Conservation (phyloP, 2,113 vertebrate species). For the Chiloscyllium plagiosum region DNA sequence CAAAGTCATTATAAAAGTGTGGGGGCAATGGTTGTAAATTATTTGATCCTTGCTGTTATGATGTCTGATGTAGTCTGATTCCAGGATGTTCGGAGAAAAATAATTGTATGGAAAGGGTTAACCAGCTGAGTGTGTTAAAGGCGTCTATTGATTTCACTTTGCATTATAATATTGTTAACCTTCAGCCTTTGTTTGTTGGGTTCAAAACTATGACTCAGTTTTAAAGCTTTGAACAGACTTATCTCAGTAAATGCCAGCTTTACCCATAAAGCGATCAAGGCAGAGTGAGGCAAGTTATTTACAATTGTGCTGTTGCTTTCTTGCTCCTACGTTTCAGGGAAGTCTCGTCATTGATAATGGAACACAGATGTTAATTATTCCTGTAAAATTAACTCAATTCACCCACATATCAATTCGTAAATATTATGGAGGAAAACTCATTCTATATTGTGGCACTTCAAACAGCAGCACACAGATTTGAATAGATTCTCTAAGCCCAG, state of each 20-base stretch:
- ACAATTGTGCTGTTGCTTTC: background rate
- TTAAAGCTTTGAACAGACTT: background rate
- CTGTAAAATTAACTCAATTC: background rate
- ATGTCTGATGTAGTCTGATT: background rate
- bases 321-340: background rate
- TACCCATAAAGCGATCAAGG: background rate
- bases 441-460: background rate
- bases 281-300: background rate
- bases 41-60: background rate
- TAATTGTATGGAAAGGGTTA: background rate
- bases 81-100: background rate
- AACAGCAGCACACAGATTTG: too few relatives aligned
- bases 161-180: background rate
- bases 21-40: background rate
- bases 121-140: background rate
- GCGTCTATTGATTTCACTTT: background rate
- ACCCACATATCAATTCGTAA: background rate
- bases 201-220: background rate
- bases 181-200: background rate
- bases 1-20: background rate
- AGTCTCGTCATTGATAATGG: background rate
- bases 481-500: background rate
- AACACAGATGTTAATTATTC: background rate
- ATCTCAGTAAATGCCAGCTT: background rate
- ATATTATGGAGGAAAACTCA: background rate